These are phyloP conservation scores for Acleris sparsana DNA, from an alignment of 2,888 invertebrate genomes.

Conservation along the genomic window DNA sequence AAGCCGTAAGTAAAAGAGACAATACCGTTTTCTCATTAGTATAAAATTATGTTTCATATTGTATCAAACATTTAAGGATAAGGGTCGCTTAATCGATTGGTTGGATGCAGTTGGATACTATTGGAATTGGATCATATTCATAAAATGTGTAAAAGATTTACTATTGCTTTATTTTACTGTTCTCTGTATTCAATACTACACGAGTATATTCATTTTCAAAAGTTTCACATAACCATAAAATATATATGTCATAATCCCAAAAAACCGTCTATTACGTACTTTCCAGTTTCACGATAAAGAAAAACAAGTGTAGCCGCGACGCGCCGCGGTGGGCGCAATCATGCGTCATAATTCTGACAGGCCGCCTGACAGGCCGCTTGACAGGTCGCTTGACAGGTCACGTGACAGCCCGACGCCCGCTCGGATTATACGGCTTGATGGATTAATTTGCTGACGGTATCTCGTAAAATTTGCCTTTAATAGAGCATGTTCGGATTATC, in stretches of 20 bases:
- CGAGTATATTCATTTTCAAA: too few relatives aligned
- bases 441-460: conserved; percentile 71
- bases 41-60: too few relatives aligned
- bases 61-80: too few relatives aligned
- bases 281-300: conserved; percentile 54
- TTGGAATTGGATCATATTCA: too few relatives aligned
- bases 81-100: too few relatives aligned
- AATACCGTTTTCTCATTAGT: too few relatives aligned
- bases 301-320: conserved; percentile 47
- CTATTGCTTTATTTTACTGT: too few relatives aligned
- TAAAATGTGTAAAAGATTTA: too few relatives aligned
- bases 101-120: too few relatives aligned
- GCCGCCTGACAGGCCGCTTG: conserved; percentile 65
- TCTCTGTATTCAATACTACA: too few relatives aligned
- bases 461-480: conserved; percentile 54
- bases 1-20: too few relatives aligned
- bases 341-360: conserved; percentile 80
- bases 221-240: too few relatives aligned
- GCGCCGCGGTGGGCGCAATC: conserved; percentile 68
- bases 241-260: background rate
- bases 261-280: conserved; percentile 48
- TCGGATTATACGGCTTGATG: conserved; percentile 76
- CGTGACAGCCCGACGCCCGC: conserved; percentile 59
- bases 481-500: conserved; percentile 53
- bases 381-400: conserved; percentile 66